These are phyloP conservation scores for Athripsodes cinereus DNA, from an alignment of 2,888 invertebrate genomes.

Conservation along the genomic window DNA sequence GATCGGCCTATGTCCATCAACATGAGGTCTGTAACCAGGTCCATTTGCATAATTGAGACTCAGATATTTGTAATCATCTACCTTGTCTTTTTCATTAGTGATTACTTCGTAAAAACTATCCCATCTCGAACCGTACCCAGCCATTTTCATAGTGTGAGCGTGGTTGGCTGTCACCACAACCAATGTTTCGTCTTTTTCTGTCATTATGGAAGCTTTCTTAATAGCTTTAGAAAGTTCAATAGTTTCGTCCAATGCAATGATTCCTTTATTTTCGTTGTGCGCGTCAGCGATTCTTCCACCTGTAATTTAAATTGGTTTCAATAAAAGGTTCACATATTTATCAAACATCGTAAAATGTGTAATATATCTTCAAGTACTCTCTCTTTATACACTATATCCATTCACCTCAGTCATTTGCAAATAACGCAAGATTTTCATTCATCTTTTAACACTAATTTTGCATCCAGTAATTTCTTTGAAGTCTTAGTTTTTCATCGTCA, in stretches of 20 bases:
- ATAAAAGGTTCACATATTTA: too few relatives aligned
- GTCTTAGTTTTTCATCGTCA: too few relatives aligned
- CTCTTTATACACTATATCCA: too few relatives aligned
- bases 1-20: not conserved
- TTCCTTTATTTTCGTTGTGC: constrained; percentile 56
- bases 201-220: constrained; percentile 50
- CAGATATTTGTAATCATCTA: constrained; percentile 50
- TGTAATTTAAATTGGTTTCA: constrained; percentile 27
- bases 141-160: constrained; percentile 69
- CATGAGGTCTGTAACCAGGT: constrained; percentile 44
- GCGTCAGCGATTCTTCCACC: constrained; percentile 63
- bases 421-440: too few relatives aligned
- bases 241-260: constrained; percentile 61
- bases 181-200: constrained; percentile 64
- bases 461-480: too few relatives aligned
- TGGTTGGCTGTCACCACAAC: constrained; percentile 77
- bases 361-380: too few relatives aligned
- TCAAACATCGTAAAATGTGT: too few relatives aligned
- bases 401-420: too few relatives aligned
- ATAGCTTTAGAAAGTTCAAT: constrained; percentile 59
- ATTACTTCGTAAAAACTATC: constrained; percentile 43
- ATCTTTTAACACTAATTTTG: too few relatives aligned
- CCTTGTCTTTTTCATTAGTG: constrained; percentile 40
- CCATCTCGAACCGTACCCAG: constrained; percentile 65
- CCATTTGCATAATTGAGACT: constrained; percentile 66